phyloP scores from a whole-genome alignment of 2,888 invertebrate species.

The Andrena bucephala region DNA sequence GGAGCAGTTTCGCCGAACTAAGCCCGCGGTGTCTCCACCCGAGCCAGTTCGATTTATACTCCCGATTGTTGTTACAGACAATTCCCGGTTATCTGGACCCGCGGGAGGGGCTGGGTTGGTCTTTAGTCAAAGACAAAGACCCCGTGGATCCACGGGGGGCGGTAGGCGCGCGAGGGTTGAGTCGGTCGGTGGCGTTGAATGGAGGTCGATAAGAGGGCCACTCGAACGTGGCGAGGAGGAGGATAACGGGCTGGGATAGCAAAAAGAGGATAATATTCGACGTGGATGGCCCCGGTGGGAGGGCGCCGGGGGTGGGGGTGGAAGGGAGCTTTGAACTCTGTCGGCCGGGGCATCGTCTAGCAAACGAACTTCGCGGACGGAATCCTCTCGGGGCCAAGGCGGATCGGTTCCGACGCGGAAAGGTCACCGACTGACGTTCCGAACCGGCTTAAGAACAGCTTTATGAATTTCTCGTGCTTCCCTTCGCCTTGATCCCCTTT shows the following conservation, averaged over 20 bases:
- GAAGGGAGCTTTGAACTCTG: constrained; percentile 62
- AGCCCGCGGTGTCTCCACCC: not conserved
- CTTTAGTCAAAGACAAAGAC: constrained; percentile 65
- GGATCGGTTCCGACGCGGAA: constrained; percentile 61
- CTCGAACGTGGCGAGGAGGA: constrained; percentile 57
- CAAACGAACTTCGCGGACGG: constrained; percentile 57
- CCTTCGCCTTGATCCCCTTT: constrained; percentile 58
- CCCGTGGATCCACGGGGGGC: constrained; percentile 22
- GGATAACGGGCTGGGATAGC: constrained; percentile 39
- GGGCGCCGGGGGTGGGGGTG: not conserved
- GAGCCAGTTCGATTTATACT: constrained; percentile 16
- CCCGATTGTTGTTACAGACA: constrained; percentile 50
- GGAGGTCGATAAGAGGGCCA: constrained; percentile 66
- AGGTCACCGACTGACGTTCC: constrained; percentile 69
- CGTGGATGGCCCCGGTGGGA: constrained; percentile 32
- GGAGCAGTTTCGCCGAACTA: constrained; percentile 2
- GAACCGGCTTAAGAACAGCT: constrained; percentile 69
- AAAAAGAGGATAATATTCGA: constrained; percentile 67
- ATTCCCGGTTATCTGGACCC: constrained; percentile 51
- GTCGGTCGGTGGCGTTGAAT: constrained; percentile 56
- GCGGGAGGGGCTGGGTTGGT: constrained; percentile 38
- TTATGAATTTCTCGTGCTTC: constrained; percentile 73
- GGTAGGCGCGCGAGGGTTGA: constrained; percentile 16
- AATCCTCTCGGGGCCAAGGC: constrained; percentile 69
- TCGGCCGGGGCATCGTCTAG: constrained; percentile 39